Base-by-base conservation (phyloP, 2,797 vertebrate genomes). In the Sebastiscus albofasciatus region DNA sequence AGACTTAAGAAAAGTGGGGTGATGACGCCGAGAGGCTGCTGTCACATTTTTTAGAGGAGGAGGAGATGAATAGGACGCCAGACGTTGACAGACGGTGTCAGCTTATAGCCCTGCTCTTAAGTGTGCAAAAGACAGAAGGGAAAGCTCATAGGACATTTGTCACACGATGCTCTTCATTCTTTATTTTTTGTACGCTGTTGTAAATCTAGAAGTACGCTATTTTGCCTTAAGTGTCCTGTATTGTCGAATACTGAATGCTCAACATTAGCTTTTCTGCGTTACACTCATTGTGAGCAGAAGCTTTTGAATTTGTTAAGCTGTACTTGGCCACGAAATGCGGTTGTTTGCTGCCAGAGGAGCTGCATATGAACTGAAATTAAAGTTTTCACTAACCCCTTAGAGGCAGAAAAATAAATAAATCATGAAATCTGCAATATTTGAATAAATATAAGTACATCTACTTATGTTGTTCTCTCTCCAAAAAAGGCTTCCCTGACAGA, bases 231-330 rank as follows among this genome's bases (percentile, higher is more conserved):
- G 59, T 60, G 54, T 29, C 60, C 8, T 7, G n/a, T 52, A 13
- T 65, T 75, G 42, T 79, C 20, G 14, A 74, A 46, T 20, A 60
- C 27, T 29, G 31, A 69, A 73, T 60, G 18, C 74, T 72, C 7
- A 13, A 55, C 52, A 79, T 73, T 76, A 29, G 65, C 24, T 36
- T 59, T 59, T 70, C 54, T 58, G 20, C 49, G 26, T 59, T 69
- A 61, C 36, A 24, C 54, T 64, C 36, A 69, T 34, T 68, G 52
- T 22, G 24, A 33, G 26, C 14, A 34, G 31, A 59, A 11, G 20
- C 61, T 81, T 82, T 76, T 76, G 67, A 60, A 70, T 56, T 5
- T 29, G 56, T 79, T 72, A 22, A 74, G 84, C 65, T 75, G 55
- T 7, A 2, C 60, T 65, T 76, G 31, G 73, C 80, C 26, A 26